Conservation (phyloP, 2,888 invertebrate species). For the Protophormia terraenovae region DNA sequence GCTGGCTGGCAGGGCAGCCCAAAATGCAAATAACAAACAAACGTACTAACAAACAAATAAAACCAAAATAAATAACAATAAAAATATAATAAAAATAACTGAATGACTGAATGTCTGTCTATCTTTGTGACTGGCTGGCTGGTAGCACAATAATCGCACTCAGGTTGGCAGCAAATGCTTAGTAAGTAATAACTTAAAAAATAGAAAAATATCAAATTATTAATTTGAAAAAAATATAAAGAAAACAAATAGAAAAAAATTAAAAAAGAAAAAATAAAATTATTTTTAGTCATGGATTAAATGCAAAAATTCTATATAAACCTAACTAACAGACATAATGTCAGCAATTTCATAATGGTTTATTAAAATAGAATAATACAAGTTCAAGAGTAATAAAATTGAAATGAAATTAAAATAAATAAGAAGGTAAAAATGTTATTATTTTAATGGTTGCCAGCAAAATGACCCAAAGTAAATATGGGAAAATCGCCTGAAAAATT, state of each 20-base stretch:
- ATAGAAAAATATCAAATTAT: conserved; percentile 19
- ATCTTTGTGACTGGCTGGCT: neutral
- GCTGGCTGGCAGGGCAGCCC: neutral
- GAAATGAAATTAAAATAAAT: neutral
- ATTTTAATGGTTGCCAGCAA: neutral
- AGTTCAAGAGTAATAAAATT: conserved; percentile 58
- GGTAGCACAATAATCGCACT: neutral
- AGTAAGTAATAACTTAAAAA: conserved; percentile 34
- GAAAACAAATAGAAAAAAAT: neutral
- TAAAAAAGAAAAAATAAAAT: neutral
- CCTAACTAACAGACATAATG: conserved; percentile 33
- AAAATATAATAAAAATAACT: neutral
- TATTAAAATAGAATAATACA: conserved; percentile 17
- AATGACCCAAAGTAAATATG: no score
- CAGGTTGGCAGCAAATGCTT: neutral
- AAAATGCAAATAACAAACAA: neutral
- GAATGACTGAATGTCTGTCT: no score
- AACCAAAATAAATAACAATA: conserved; percentile 25
- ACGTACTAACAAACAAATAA: neutral
- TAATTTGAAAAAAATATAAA: neutral
- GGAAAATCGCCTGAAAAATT: no score
- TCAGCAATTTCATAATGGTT: conserved; percentile 52
- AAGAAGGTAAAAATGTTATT: neutral
- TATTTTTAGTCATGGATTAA: conserved; percentile 15
- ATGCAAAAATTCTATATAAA: neutral